Evolutionary conservation across 2,888 invertebrate genomes (phyloP).

Genomic region (Nymphalis c-album): DNA sequence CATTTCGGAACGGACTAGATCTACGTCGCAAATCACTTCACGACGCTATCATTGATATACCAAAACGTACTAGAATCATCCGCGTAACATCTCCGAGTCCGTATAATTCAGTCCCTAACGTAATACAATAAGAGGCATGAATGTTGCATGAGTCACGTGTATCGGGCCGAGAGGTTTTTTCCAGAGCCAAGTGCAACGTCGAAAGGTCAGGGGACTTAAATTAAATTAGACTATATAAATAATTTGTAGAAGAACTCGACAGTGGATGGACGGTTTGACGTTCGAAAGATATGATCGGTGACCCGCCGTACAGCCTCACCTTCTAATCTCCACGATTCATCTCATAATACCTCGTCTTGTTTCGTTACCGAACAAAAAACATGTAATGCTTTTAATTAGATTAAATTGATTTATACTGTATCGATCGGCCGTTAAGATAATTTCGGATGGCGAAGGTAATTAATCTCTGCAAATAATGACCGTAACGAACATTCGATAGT

Average conservation of each 20-base stretch:
- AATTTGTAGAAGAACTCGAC: constrained; percentile 72
- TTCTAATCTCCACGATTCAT: constrained; percentile 74
- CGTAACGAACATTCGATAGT: constrained; percentile 53
- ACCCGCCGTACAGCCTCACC: constrained; percentile 73
- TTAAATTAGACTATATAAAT: constrained; percentile 79
- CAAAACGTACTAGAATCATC: constrained; percentile 46
- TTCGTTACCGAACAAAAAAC: constrained; percentile 76
- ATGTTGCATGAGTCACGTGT: constrained; percentile 63
- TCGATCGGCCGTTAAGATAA: constrained; percentile 67
- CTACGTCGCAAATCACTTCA: constrained; percentile 37
- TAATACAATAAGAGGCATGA: constrained; percentile 62
- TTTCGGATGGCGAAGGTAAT: constrained; percentile 67
- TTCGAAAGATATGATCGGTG: constrained; percentile 75
- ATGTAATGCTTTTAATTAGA: constrained; percentile 81
- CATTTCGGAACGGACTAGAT: constrained; percentile 50
- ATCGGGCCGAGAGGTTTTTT: constrained; percentile 55
- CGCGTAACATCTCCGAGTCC: constrained; percentile 30
- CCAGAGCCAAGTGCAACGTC: constrained; percentile 58
- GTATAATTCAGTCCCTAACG: constrained; percentile 56
- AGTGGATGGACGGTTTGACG: constrained; percentile 77
- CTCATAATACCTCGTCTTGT: constrained; percentile 78
- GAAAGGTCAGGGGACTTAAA: constrained; percentile 77
- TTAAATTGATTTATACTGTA: constrained; percentile 79
- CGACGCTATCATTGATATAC: constrained; percentile 50
- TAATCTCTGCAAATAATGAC: constrained; percentile 74